Percentiles rank a stretch among this genome's conserved stretches.
phyloP scores from a whole-genome alignment of 2,888 invertebrate genomes.

The Alitta virens region DNA sequence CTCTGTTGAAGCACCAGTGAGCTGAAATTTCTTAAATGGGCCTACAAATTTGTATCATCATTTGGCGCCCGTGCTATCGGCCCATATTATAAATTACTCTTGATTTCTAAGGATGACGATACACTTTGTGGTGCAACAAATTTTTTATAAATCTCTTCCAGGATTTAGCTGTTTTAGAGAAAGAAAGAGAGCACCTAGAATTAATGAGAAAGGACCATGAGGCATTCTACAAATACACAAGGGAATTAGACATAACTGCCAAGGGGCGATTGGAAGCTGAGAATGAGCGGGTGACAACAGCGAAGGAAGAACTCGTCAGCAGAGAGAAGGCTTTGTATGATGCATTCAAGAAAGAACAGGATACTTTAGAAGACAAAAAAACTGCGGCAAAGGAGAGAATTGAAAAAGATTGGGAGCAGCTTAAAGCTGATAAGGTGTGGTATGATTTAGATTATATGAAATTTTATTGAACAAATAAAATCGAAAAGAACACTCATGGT shows the following conservation, averaged over 20 bases:
- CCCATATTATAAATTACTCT: no score
- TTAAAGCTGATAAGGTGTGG: slow-evolving; percentile 5
- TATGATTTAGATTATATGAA: no score
- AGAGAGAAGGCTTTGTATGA: slow-evolving; percentile 11
- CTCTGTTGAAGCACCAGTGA: no score
- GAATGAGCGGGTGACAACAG: slow-evolving; percentile 24
- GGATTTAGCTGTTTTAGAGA: slow-evolving; percentile 7
- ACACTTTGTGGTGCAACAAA: no score
- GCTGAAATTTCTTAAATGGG: no score
- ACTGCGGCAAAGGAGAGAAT: slow-evolving; percentile 28
- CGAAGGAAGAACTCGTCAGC: slow-evolving; percentile 27
- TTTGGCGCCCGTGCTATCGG: no score
- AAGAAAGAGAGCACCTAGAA: slow-evolving; percentile 13
- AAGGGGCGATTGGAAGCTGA: slow-evolving; percentile 24
- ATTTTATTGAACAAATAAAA: no score
- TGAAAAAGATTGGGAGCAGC: slow-evolving; percentile 25
- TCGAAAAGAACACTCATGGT: no score
- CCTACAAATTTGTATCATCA: no score
- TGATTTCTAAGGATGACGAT: no score
- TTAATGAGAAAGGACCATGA: slow-evolving; percentile 13
- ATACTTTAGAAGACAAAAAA: background rate
- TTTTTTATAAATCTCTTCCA: no score
- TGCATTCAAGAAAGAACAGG: slow-evolving; percentile 11
- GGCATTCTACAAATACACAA: slow-evolving; percentile 13
- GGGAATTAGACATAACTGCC: slow-evolving; percentile 36